phyloP scores from a whole-genome alignment of 2,113 vertebrate genomes.

The Cyprinodon brontotheroides region DNA sequence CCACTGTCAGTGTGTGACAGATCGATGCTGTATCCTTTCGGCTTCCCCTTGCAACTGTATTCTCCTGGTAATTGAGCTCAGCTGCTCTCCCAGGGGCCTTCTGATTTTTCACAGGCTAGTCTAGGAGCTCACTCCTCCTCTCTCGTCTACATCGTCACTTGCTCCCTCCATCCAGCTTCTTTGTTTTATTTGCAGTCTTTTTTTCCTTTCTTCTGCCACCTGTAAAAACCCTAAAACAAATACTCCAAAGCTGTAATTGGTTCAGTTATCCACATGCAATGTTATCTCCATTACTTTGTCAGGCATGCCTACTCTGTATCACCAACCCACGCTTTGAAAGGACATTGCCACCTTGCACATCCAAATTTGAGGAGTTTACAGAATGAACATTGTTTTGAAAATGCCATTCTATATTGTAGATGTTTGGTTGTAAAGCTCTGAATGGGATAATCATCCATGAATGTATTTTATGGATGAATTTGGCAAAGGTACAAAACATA shows the following conservation, averaged over 20 bases:
- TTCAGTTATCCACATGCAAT: conserved; percentile 49
- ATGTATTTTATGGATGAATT: neutral
- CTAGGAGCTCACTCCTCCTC: conserved; percentile 48
- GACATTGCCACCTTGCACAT: conserved; percentile 8
- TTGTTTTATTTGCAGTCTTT: conserved; percentile 1
- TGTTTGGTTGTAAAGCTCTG: neutral
- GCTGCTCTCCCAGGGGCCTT: conserved; percentile 66
- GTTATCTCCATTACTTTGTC: conserved; percentile 31
- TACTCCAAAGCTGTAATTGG: conserved; percentile 50
- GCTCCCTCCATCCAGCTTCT: conserved; percentile 27
- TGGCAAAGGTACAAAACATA: conserved; percentile 4
- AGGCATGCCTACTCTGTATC: conserved; percentile 16
- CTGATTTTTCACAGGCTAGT: conserved; percentile 64
- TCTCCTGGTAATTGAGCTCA: conserved; percentile 79
- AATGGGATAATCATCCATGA: neutral
- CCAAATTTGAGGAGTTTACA: conserved; percentile 21
- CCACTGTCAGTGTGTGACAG: conserved; percentile 65
- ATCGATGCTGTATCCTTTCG: conserved; percentile 72
- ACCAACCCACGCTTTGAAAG: neutral
- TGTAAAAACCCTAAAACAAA: conserved; percentile 47
- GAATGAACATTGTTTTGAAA: neutral
- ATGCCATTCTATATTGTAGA: neutral
- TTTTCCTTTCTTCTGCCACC: conserved; percentile 26
- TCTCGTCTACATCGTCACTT: conserved; percentile 45
- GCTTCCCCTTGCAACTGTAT: conserved; percentile 72